Evolutionary conservation across 2,888 invertebrate species (phyloP), one percentile per base, ranked within the genome.

Genomic region (Polyommatus iphigenia): DNA sequence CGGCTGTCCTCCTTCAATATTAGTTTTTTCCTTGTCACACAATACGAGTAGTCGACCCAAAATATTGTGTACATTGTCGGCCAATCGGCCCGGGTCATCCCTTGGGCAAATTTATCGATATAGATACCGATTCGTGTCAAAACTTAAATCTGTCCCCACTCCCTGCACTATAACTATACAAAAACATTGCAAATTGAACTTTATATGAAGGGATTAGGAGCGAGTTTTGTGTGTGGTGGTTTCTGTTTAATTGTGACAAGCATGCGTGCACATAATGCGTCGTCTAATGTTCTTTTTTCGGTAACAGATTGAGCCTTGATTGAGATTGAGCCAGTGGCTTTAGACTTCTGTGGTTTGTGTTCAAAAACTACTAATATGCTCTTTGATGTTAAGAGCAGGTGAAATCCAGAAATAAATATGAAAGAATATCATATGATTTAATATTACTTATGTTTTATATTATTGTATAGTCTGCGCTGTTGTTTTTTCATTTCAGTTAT

Each of bases 201-300:
- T 24, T 62, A 41, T 18, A 0, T 2, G 1, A 15, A 24, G 7
- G 4, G 10, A 2, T 59, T 62, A 78, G 73, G 62, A 32, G 8
- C 24, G 29, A 73, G 18, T 78, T 78, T 75, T 6, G 59, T 67
- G 29, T 29, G 29, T 76, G 77, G 78, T 79, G 76, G 71, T 78
- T 79, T 80, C 29, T 80, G 81, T 82, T 81, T 81, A 81, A 80
- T 79, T 81, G 81, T 81, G 83, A 82, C 81, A 81, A 80, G 82
- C 81, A 83, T 84, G 82, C 79, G 81, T 76, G 78, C 77, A 78
- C 75, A 77, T 80, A 82, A 81, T 80, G 80, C 80, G 79, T 78
- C 77, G 80, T 81, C 81, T 80, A 80, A 81, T 79, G 79, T 79
- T 79, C 83, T 83, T 81, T 80, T 81, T 81, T 80, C 73, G 75